Evolutionary conservation across 2,113 vertebrate species (phyloP).

Genomic region (Ancistrus triradiatus): DNA sequence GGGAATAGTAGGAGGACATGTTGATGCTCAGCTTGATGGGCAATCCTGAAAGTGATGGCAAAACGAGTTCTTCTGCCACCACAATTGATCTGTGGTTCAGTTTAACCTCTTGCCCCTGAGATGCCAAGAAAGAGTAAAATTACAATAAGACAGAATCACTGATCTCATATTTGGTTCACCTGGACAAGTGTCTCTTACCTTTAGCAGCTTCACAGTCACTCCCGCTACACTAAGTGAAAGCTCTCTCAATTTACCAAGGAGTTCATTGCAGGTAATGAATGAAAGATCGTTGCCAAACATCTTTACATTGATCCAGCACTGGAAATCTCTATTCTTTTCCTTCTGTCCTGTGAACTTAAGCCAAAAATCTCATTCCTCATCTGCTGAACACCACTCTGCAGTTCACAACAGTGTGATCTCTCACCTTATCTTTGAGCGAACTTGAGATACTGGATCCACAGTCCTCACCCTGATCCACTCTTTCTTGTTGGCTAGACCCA

Average conservation of each 20-base stretch:
- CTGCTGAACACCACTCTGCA: background rate
- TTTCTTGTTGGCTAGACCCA: conserved; percentile 30
- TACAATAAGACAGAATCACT: too few species aligned
- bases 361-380: conserved; percentile 19
- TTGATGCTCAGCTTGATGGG: conserved; percentile 74
- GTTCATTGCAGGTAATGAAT: conserved; percentile 69
- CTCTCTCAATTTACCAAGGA: conserved; percentile 58
- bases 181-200: conserved; percentile 60
- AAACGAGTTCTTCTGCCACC: conserved; percentile 67
- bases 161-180: too few species aligned
- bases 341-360: conserved; percentile 64
- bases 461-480: conserved; percentile 38
- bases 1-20: conserved; percentile 67
- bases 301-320: conserved; percentile 73
- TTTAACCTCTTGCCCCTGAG: conserved; percentile 79
- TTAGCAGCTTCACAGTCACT: conserved; percentile 73
- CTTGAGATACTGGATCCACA: conserved; percentile 64
- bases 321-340: conserved; percentile 38
- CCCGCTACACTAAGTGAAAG: conserved; percentile 72
- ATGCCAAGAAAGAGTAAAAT: conserved; percentile 16
- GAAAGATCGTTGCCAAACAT: conserved; percentile 80
- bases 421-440: conserved; percentile 75
- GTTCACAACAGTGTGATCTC: background rate
- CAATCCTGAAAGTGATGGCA: conserved; percentile 79
- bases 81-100: conserved; percentile 70